Conservation (phyloP, 1,140 invertebrate genomes). For the Sycophaga agraensis region DNA sequence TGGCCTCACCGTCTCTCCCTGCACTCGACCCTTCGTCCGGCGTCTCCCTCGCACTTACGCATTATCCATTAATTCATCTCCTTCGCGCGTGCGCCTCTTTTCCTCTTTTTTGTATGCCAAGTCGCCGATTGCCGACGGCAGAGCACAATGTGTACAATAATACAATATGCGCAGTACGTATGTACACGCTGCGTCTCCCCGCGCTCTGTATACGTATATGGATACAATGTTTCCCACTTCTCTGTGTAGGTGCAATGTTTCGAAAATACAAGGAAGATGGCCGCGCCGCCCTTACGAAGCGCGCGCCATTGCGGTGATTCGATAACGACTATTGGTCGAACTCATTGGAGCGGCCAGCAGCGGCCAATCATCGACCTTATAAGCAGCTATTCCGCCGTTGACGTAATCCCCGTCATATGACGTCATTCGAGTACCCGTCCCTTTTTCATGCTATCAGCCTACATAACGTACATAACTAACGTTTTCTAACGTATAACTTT, state of each 20-base stretch:
- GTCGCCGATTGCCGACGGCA: neutral
- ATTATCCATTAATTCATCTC: neutral
- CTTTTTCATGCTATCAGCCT: too few species aligned
- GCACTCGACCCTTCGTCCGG: neutral
- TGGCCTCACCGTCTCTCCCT: too few species aligned
- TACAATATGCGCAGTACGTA: too few species aligned
- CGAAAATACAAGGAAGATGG: slow-evolving; percentile 16
- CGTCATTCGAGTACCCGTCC: slow-evolving; percentile 10
- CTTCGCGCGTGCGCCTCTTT: neutral
- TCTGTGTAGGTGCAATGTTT: too few species aligned
- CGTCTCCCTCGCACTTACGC: neutral
- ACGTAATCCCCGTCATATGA: slow-evolving; percentile 10
- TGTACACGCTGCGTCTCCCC: too few species aligned
- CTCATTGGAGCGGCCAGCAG: neutral
- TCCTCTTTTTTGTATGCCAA: neutral
- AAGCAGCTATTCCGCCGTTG: neutral
- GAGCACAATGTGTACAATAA: too few species aligned
- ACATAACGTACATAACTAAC: too few species aligned
- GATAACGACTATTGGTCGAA: neutral
- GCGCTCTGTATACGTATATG: too few species aligned
- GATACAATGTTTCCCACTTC: too few species aligned
- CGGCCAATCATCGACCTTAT: neutral
- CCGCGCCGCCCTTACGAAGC: neutral
- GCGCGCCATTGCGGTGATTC: neutral
- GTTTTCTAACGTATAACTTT: too few species aligned